Percentiles rank a stretch among this genome's conserved stretches.
These are phyloP conservation scores for Cyclophora punctaria DNA, from an alignment of 2,888 invertebrate genomes.

Conservation along the genomic window DNA sequence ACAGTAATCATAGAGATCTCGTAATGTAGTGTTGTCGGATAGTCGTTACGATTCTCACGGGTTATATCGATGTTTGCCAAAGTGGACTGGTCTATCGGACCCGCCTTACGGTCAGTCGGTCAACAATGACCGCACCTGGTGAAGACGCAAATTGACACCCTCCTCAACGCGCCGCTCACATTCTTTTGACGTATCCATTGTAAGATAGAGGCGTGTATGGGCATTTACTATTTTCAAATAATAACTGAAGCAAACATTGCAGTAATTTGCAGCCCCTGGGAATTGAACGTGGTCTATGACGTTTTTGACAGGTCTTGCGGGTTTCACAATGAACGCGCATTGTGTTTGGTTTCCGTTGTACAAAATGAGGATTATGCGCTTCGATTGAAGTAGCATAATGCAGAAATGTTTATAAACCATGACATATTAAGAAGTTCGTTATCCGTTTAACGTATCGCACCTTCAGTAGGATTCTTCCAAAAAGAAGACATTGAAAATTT, in stretches of 20 bases:
- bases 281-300: conserved; percentile 44
- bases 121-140: conserved; percentile 65
- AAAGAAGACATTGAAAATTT: too few relatives aligned
- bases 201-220: conserved; percentile 52
- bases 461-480: too few relatives aligned
- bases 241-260: conserved; percentile 63
- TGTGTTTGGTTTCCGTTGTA: conserved; percentile 42
- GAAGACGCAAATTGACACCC: conserved; percentile 59
- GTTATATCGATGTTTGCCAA: conserved; percentile 41
- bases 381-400: conserved; percentile 33
- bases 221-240: conserved; percentile 46
- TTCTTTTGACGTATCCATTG: conserved; percentile 55
- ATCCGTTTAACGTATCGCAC: neutral
- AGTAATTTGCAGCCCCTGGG: conserved; percentile 61
- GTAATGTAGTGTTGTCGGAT: conserved; percentile 14
- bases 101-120: conserved; percentile 63
- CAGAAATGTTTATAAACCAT: conserved; percentile 17
- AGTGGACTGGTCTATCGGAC: conserved; percentile 50
- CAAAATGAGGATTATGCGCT: conserved; percentile 37
- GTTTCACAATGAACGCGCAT: conserved; percentile 38
- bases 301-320: conserved; percentile 62
- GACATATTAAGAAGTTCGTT: conserved; percentile 14
- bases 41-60: conserved; percentile 60
- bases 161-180: conserved; percentile 45
- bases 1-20: neutral